Conservation (phyloP, 2,888 invertebrate genomes). For the Drosophila mettleri region DNA sequence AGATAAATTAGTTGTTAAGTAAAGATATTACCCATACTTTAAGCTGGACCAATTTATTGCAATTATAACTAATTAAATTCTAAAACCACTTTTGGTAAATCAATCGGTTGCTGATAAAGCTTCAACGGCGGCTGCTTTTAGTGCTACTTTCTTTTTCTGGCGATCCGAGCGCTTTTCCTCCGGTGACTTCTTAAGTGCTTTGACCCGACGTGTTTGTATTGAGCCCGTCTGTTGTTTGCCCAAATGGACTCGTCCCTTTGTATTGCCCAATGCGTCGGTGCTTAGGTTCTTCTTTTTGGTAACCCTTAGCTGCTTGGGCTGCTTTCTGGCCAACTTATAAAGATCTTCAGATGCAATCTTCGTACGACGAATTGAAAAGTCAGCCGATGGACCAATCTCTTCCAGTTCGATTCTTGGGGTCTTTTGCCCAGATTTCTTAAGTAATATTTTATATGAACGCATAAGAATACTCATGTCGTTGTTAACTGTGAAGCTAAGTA, state of each 20-base stretch:
- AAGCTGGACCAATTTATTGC: conserved; percentile 75
- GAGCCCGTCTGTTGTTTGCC: conserved; percentile 93
- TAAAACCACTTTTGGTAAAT: conserved; percentile 23
- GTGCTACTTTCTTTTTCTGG: conserved; percentile 86
- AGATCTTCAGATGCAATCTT: conserved; percentile 96
- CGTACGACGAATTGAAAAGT: conserved; percentile 93
- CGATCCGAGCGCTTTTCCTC: conserved; percentile 88
- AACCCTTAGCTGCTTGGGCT: conserved; percentile 91
- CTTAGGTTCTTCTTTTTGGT: conserved; percentile 96
- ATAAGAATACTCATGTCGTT: conserved; percentile 91
- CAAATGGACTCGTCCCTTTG: conserved; percentile 96
- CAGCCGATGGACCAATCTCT: conserved; percentile 92
- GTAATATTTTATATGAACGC: conserved; percentile 90
- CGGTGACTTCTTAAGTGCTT: conserved; percentile 91
- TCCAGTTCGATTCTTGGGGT: conserved; percentile 94
- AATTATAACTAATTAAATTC: conserved; percentile 60
- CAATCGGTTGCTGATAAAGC: conserved; percentile 53
- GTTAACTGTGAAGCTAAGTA: conserved; percentile 94
- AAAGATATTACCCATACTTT: conserved; percentile 56
- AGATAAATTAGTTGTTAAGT: conserved; percentile 37
- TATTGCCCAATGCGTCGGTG: conserved; percentile 94
- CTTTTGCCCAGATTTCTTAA: conserved; percentile 96
- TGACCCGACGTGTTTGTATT: conserved; percentile 94
- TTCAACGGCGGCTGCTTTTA: conserved; percentile 73
- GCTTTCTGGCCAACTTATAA: conserved; percentile 92